Base-by-base conservation (phyloP, 1,140 invertebrate genomes). In the Alviniconcha marisindica region DNA sequence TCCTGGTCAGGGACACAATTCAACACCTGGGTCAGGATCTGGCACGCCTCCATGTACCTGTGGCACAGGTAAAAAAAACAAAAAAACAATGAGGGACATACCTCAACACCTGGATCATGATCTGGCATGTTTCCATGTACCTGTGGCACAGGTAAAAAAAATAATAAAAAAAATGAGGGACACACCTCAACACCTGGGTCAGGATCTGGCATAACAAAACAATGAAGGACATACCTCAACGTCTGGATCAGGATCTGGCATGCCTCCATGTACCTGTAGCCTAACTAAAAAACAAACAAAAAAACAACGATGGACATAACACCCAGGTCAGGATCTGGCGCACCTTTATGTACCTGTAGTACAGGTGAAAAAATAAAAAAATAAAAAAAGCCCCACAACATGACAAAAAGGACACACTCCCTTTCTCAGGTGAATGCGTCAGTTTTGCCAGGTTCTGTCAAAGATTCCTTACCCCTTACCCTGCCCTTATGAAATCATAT, bases 21-120 rank as follows among this genome's bases (percentile, higher is more conserved):
- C 63, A 80, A 28, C 24, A 80, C 60, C 1, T 42, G 18, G 33
- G 15, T 66, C 78, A 80, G 78, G 2, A 63, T 66, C 36, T 80
- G 38, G 28, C 78, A 82, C 21, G 86, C 86, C 73, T 87, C 83
- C 10, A 83, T 77, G 66, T 82, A 86, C 36, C 87, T 87, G 66
- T 21, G 76, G 77, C 76, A 71, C 54, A 66, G 28, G 36, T 18
- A 5, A n/a, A n/a, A n/a, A n/a, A n/a, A n/a, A n/a, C n/a, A n/a
- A n/a, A n/a, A n/a, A n/a, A n/a, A n/a, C n/a, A n/a, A n/a, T 71
- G 40, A 0, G 84, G 82, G n/a, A 38, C 60, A 38, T 24, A 77
- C 60, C 69, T 36, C 56, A 78, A 21, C 18, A 78, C 54, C 3
- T 60, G 10, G 42, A 15, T 60, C 77, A 78, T 51, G 1, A 56